Conservation (phyloP, 2,113 vertebrate species). For the Heterochromis multidens region DNA sequence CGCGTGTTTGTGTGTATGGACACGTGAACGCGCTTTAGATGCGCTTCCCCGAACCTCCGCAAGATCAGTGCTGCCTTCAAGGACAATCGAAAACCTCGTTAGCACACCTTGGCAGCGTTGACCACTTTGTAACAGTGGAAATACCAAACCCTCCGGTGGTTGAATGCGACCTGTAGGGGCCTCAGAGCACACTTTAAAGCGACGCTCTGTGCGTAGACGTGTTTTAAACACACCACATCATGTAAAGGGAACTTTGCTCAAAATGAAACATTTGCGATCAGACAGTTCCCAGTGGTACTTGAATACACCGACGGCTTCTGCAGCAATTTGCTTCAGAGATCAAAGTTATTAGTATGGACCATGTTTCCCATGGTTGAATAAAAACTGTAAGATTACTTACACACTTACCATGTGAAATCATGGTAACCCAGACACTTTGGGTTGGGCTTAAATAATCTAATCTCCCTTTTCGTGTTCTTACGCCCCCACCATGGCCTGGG, state of each 20-base stretch:
- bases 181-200: not conserved
- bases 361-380: not conserved
- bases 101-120: not conserved
- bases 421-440: not conserved
- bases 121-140: not conserved
- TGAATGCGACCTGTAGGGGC: not conserved
- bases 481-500: not conserved
- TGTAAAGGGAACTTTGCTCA: not conserved
- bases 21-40: conserved; percentile 63
- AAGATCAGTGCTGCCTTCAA: conserved; percentile 62
- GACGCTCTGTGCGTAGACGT: too few species aligned
- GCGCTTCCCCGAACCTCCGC: conserved; percentile 70
- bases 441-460: not conserved
- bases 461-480: not conserved
- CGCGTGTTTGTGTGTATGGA: conserved; percentile 3
- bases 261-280: not conserved
- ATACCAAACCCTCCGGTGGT: not conserved
- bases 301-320: conserved; percentile 36
- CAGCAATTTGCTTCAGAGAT: not conserved
- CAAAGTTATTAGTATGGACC: not conserved
- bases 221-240: not conserved
- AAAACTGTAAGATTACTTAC: not conserved
- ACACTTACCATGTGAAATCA: not conserved
- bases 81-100: not conserved
- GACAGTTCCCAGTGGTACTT: not conserved